Evolutionary conservation across 1,140 invertebrate species (phyloP), one percentile per base, ranked within the genome.

Genomic region (Steinernema feltiae): DNA sequence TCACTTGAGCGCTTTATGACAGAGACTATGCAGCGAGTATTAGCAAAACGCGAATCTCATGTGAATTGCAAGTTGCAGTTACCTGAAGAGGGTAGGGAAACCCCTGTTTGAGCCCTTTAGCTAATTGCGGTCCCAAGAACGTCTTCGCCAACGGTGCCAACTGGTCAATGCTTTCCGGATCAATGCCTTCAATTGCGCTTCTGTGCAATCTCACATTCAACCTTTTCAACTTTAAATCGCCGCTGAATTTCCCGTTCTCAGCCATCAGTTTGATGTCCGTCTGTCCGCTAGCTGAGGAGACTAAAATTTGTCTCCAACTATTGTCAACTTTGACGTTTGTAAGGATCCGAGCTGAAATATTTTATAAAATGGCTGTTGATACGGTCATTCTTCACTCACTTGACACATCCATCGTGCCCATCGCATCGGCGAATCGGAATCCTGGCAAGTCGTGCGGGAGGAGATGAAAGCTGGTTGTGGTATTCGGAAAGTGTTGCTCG

Each of bases 201-300:
- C 84, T 80, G 73, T 85, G 84, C 17, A 85, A 70, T 21, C 82
- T 76, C 27, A 85, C 82, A n/a, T 73, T 74, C 30, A 85, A 80
- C 70, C 80, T 81, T 53, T 83, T 80, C 69, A 85, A 72, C 46
- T 86, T 86, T 32, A 85, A 71, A 53, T 85, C 84, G 1, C 85
- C 84, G 21, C 73, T 77, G 30, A 85, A 76, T 32, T 76, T 83
- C 46, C 75, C 81, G 48, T 82, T 74, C n/a, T 80, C 83, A 12
- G 85, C 85, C 15, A 72, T 72, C 41, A 85, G 71, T 24, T 75
- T 75, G 27, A 85, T 81, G 71, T 85, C 84, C 0, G 85, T 85
- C 35, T 85, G 74, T 18, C 85, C 84, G 29, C 86, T 84, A 18
- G 85, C 85, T 7, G 84, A 86, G 3, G 85, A 83, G 35, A 85